Evolutionary conservation across 2,888 invertebrate genomes (phyloP), one percentile per base, ranked within the genome.

Genomic region (Schrankia costaestrigalis): DNA sequence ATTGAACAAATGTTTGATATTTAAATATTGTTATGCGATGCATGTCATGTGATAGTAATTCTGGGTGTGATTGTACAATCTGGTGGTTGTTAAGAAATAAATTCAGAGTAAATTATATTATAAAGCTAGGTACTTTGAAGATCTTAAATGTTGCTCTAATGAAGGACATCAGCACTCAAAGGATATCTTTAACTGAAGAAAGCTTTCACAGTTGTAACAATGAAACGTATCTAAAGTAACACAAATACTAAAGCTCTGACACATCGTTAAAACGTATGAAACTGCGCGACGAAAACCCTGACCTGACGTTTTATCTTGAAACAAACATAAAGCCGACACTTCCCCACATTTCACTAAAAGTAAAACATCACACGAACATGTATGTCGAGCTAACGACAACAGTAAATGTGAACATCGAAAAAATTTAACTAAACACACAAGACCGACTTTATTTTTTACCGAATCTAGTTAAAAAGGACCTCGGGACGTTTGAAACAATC

Each of bases 401-500:
- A 11, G 11, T 21, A 41, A 30, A 32, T 24, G 26, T 24, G 14
- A 15, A 9, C 8, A 26, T 21, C n/a, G 27, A 35, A 36, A 47
- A 43, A 34, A 36, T 27, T 35, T 33, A 33, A 33, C 21, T 12
- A 9, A 17, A 11, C 19, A 34, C 11, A 9, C 12, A 10, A 24
- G 26, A 40, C 33, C 6, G 11, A 21, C 34, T 32, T 34, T 35
- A 6, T 28, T 33, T 27, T 31, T 11, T 11, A 27, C 5, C 11
- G 37, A 46, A 48, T 25, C 60, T 60, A 46, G 61, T 63, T 67
- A 63, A 50, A 46, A 47, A 45, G 37, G 24, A 10, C 42, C 41
- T 40, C 42, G 48, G 57, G 49, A 56, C 50, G 54, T 59, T 61
- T 57, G 52, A 60, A 66, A 67, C 69, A 69, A 74, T 71, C 64